Percentiles rank a stretch among this genome's conserved stretches.
Evolutionary conservation across 2,113 vertebrate genomes (phyloP).

Genomic region (Cygnus buccinator): DNA sequence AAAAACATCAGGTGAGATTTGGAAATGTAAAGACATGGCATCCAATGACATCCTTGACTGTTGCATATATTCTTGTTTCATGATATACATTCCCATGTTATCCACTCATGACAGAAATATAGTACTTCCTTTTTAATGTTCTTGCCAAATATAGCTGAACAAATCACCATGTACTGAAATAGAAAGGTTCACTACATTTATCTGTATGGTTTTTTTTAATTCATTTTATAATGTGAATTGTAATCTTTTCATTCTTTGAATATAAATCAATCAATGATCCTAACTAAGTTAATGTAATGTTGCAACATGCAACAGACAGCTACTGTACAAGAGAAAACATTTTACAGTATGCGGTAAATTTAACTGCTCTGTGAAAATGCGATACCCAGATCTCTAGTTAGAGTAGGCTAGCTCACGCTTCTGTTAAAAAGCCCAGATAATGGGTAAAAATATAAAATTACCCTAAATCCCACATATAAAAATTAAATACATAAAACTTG

Average conservation of each 20-base stretch:
- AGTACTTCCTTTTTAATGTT: not conserved
- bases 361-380: not conserved
- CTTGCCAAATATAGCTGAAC: not conserved
- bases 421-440: not conserved
- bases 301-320: not conserved
- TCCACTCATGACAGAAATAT: not conserved
- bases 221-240: not conserved
- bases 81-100: not conserved
- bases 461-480: not conserved
- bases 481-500: not conserved
- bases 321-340: not conserved
- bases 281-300: not conserved
- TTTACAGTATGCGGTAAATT: not conserved
- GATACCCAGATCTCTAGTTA: not conserved
- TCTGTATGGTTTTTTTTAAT: not conserved
- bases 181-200: not conserved
- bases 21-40: not conserved
- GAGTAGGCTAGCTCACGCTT: not conserved
- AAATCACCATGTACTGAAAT: not conserved
- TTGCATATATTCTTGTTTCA: not conserved
- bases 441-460: not conserved
- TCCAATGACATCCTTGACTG: not conserved
- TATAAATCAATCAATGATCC: not conserved
- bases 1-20: not conserved
- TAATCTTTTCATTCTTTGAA: not conserved